Percentiles rank a stretch among this genome's conserved stretches.
phyloP scores from a whole-genome alignment of 2,888 invertebrate species.

The Drosophila merina region DNA sequence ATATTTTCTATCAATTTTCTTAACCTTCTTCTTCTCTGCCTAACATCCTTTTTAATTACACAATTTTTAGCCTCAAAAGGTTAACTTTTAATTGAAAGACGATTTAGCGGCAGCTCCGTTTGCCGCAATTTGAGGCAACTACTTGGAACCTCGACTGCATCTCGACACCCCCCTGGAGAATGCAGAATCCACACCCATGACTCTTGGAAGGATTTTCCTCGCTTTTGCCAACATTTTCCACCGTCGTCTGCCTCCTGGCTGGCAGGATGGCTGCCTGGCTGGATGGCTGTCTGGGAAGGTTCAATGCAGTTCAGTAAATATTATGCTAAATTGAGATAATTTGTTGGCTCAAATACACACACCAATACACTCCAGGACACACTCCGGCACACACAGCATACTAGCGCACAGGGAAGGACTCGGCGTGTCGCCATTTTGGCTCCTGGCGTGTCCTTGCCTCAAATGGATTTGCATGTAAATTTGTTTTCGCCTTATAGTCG shows the following conservation, averaged over 20 bases:
- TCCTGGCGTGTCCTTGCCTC: slow-evolving; percentile 41
- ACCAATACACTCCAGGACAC: slow-evolving; percentile 1
- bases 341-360: slow-evolving; percentile 66
- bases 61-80: background rate
- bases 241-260: background rate
- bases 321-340: slow-evolving; percentile 77
- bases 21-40: background rate
- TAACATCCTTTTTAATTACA: background rate
- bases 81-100: background rate
- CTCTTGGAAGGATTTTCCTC: slow-evolving; percentile 4
- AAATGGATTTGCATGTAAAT: slow-evolving; percentile 73
- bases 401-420: background rate
- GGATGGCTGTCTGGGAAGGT: slow-evolving; percentile 38
- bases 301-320: slow-evolving; percentile 79
- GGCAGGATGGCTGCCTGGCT: slow-evolving; percentile 2
- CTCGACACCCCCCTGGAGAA: background rate
- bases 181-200: background rate
- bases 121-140: slow-evolving; percentile 1
- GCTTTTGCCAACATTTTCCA: background rate
- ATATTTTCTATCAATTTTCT: background rate
- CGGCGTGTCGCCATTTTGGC: slow-evolving; percentile 45
- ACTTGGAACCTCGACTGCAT: background rate
- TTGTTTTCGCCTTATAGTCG: slow-evolving; percentile 73
- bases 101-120: slow-evolving; percentile 7
- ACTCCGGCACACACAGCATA: background rate